These are phyloP conservation scores for Philypnodon macrostomus DNA, from an alignment of 2,797 vertebrate genomes.

Conservation along the genomic window DNA sequence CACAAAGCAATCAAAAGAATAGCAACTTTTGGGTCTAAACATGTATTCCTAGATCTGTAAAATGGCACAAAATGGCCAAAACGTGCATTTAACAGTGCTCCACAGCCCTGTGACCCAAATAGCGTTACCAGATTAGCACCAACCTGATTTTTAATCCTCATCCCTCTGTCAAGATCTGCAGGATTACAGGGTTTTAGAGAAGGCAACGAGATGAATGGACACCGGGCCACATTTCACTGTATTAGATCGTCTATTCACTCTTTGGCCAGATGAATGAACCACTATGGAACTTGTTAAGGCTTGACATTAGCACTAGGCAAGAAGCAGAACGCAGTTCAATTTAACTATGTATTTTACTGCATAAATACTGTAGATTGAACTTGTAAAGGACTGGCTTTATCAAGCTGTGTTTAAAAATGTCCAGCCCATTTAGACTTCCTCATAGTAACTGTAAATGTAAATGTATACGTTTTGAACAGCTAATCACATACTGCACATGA, in stretches of 20 bases:
- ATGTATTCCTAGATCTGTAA: slow-evolving; percentile 16
- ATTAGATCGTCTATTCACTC: slow-evolving; percentile 26
- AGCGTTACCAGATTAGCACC: slow-evolving; percentile 69
- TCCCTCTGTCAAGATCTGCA: slow-evolving; percentile 50
- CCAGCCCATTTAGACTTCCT: too few species aligned
- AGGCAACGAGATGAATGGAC: slow-evolving; percentile 26
- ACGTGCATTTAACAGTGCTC: slow-evolving; percentile 54
- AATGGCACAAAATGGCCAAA: slow-evolving; percentile 15
- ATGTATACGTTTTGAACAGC: too few species aligned
- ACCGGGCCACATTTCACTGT: slow-evolving; percentile 16
- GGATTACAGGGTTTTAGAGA: slow-evolving; percentile 56
- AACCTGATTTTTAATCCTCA: slow-evolving; percentile 68
- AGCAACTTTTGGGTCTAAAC: too few species aligned
- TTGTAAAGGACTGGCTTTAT: too few species aligned
- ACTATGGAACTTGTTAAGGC: slow-evolving; percentile 17
- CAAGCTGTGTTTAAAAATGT: too few species aligned
- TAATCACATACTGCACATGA: too few species aligned
- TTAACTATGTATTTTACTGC: too few species aligned
- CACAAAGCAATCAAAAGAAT: too few species aligned
- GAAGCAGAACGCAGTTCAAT: too few species aligned
- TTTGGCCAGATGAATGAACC: slow-evolving; percentile 34
- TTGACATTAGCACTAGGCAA: too few species aligned
- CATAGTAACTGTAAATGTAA: too few species aligned
- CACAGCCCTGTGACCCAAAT: slow-evolving; percentile 68
- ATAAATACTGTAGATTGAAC: too few species aligned